Evolutionary conservation across 2,113 vertebrate species (phyloP).

Genomic region (Epinephelus moara): DNA sequence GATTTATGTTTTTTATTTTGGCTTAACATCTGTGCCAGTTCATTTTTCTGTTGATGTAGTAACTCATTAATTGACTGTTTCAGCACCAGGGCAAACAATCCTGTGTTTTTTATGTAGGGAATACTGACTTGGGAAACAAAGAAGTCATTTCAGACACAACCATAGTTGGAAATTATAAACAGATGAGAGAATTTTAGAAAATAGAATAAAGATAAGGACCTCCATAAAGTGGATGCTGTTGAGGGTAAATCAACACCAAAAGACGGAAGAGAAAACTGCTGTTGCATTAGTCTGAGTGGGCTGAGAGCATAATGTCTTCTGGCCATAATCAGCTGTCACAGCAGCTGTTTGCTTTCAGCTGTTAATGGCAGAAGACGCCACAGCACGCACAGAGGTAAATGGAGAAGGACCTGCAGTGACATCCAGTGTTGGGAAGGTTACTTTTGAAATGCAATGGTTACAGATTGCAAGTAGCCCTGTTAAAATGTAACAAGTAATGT

Average conservation of each 20-base stretch:
- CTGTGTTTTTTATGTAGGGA: neutral
- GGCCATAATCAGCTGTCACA: neutral
- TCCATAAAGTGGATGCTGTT: neutral
- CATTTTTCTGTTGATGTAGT: neutral
- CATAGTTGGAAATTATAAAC: neutral
- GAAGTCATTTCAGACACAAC: neutral
- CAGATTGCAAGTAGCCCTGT: too few relatives aligned
- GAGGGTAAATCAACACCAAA: neutral
- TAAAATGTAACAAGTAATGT: too few relatives aligned
- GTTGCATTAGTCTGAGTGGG: neutral
- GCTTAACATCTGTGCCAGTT: neutral
- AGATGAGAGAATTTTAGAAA: neutral
- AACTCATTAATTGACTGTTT: neutral
- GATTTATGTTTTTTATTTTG: too few relatives aligned
- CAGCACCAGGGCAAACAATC: neutral
- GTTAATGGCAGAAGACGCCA: neutral
- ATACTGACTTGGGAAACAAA: neutral
- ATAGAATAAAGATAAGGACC: neutral
- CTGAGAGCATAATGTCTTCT: neutral
- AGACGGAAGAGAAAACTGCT: neutral
- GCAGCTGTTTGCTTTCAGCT: slow-evolving; percentile 7
- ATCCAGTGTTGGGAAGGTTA: too few relatives aligned
- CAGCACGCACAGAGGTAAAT: neutral
- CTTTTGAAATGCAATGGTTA: too few relatives aligned
- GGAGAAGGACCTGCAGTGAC: neutral